Evolutionary conservation across 53 echinoderm and acorn worm species (phyloP), one percentile per base, ranked within the genome.

Genomic region (Holothuria leucospilota): DNA sequence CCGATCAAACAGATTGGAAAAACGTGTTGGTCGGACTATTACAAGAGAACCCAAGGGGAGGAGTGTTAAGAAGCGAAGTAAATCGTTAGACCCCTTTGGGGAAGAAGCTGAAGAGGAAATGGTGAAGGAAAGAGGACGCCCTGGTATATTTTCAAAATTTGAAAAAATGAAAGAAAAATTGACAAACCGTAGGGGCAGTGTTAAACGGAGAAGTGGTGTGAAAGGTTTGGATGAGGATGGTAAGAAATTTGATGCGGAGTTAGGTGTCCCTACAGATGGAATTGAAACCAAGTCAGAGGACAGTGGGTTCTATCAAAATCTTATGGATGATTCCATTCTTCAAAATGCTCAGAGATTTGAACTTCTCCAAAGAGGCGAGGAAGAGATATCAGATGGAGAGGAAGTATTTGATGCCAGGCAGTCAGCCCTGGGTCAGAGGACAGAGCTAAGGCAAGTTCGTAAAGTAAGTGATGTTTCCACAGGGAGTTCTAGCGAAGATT

Each of bases 391-490:
- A 13, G 96, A 96, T 69, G 89, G 85, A 53, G 96, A 96, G 77
- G 96, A 96, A 16, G 93, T 93, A 4, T 96, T 93, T 64, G 84
- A 83, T 25, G 24, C 61, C 28, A 80, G 80, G 61, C 80, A 80
- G 34, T 42, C 51, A n/a, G 59, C 60, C 30, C 75, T 75, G 11
- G 24, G 59, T 34, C 80, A 80, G 62, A 80, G 80, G 56, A 12
- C 25, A 11, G 80, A 80, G 20, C 86, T 51, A 2, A 83, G 84
- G 65, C 91, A 82, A 41, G 75, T 63, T 59, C 91, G 91, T 20
- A 96, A 96, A 89, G 92, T 88, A 30, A 96, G 96, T 68, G 96
- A 96, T 71, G 89, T 96, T 65, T 96, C 96, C 12, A 96, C 93
- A 4, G 96, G 88, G n/a, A 96, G 96, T 69, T 96, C 96, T 10